Conservation (phyloP, 2,113 vertebrate species). For the Cynoglossus semilaevis region DNA sequence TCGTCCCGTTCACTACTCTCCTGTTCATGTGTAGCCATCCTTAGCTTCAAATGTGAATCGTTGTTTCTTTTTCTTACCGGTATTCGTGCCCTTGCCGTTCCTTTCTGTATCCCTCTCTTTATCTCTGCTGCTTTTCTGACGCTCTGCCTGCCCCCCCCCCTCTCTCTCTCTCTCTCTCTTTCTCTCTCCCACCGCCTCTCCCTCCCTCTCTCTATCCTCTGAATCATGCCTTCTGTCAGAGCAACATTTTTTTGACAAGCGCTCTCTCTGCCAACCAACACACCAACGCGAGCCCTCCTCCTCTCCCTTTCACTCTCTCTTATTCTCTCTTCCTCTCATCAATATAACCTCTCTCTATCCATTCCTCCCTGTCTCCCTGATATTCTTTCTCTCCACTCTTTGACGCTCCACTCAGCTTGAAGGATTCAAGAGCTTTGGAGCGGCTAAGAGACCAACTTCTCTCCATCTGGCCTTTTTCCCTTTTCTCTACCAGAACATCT, state of each 20-base stretch:
- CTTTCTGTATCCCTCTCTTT: conserved; percentile 36
- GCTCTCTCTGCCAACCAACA: conserved; percentile 71
- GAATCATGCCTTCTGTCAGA: conserved; percentile 76
- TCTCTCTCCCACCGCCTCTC: conserved; percentile 4
- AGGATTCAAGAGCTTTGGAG: conserved; percentile 61
- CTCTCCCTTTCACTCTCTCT: conserved; percentile 38
- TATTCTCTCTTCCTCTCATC: conserved; percentile 41
- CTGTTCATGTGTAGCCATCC: conserved; percentile 41
- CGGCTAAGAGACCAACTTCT: conserved; percentile 61
- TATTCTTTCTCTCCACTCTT: conserved; percentile 34
- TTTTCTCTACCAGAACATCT: conserved; percentile 15
- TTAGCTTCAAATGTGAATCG: conserved; percentile 50
- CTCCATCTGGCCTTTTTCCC: conserved; percentile 44
- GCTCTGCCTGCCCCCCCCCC: conserved; percentile 30
- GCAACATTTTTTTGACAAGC: conserved; percentile 62
- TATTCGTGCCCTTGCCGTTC: conserved; percentile 45
- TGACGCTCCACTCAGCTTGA: conserved; percentile 49
- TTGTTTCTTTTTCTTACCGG: conserved; percentile 60
- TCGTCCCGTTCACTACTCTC: conserved; percentile 42
- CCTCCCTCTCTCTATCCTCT: conserved; percentile 53
- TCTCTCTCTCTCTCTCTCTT: conserved; percentile 16
- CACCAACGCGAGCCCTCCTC: conserved; percentile 72
- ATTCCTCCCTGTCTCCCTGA: conserved; percentile 15
- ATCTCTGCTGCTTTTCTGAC: conserved; percentile 43
- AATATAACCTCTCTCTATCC: conserved; percentile 40